These are phyloP conservation scores for Pseudorectes ferrugineus DNA, from an alignment of 2,113 vertebrate genomes.

Conservation along the genomic window DNA sequence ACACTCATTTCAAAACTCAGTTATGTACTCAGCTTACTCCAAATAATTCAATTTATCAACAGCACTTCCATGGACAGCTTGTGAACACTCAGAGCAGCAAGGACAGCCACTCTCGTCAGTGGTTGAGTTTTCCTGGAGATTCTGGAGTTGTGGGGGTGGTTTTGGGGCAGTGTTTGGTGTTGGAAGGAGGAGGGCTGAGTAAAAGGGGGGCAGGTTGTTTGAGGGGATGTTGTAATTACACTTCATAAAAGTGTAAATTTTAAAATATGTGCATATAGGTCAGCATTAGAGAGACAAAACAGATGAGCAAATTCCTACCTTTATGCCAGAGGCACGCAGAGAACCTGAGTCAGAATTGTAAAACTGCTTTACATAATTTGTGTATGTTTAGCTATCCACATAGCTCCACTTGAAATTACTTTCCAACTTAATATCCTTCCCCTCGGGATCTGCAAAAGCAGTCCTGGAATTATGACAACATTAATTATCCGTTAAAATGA, in stretches of 20 bases:
- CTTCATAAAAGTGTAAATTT: background rate
- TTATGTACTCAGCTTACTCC: background rate
- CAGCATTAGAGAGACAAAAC: background rate
- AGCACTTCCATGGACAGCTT: background rate
- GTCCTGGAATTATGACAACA: background rate
- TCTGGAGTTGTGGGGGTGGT: background rate
- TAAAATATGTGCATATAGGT: background rate
- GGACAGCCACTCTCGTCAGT: background rate
- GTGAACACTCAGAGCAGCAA: background rate
- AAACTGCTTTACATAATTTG: conserved; percentile 21
- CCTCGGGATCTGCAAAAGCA: background rate
- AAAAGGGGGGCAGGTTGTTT: background rate
- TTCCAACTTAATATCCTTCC: background rate
- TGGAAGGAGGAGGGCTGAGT: background rate
- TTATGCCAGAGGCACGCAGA: background rate
- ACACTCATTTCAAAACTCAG: background rate
- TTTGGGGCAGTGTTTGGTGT: background rate
- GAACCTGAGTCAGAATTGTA: background rate
- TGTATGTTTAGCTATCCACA: background rate
- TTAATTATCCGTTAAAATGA: background rate
- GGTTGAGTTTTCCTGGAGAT: background rate
- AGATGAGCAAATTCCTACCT: background rate
- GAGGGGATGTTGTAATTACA: background rate
- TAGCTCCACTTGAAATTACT: background rate
- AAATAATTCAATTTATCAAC: background rate